These are phyloP conservation scores for Rhagophthalmus giganteus DNA, from an alignment of 2,888 invertebrate genomes.

Conservation along the genomic window DNA sequence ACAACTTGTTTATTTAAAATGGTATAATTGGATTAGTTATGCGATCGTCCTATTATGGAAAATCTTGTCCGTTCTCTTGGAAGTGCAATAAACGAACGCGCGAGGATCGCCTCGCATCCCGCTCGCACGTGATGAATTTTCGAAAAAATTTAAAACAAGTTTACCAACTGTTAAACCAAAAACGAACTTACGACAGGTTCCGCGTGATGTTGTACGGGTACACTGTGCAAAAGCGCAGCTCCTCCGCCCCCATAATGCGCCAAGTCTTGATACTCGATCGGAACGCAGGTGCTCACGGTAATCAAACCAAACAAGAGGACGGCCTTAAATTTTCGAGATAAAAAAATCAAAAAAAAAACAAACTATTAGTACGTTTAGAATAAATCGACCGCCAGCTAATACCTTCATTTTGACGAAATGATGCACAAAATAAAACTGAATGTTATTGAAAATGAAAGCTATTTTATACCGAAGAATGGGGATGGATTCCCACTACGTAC, in stretches of 20 bases:
- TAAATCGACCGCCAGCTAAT: conserved; percentile 1
- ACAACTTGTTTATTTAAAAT: background rate
- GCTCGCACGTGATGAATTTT: too few species aligned
- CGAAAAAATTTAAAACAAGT: too few species aligned
- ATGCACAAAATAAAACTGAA: conserved; percentile 16
- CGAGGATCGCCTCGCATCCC: too few species aligned
- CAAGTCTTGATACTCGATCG: conserved; percentile 11
- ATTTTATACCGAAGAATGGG: conserved; percentile 24
- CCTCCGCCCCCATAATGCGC: conserved; percentile 9
- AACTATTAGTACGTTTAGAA: background rate
- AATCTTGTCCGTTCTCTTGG: too few species aligned
- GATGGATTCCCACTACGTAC: conserved; percentile 20
- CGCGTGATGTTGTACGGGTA: conserved; percentile 8
- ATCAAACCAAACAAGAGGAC: conserved; percentile 8
- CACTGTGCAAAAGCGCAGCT: conserved; percentile 2
- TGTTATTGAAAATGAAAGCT: conserved; percentile 11
- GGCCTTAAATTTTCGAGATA: conserved; percentile 9
- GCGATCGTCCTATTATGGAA: background rate
- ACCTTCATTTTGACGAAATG: conserved; percentile 26
- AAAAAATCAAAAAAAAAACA: background rate
- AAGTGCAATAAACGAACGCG: too few species aligned
- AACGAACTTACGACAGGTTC: conserved; percentile 26
- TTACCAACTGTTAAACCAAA: too few species aligned
- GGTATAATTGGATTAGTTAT: background rate
- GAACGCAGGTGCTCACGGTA: conserved; percentile 1